Base-by-base conservation (phyloP, 1,140 invertebrate species). In the Chionoecetes opilio region DNA sequence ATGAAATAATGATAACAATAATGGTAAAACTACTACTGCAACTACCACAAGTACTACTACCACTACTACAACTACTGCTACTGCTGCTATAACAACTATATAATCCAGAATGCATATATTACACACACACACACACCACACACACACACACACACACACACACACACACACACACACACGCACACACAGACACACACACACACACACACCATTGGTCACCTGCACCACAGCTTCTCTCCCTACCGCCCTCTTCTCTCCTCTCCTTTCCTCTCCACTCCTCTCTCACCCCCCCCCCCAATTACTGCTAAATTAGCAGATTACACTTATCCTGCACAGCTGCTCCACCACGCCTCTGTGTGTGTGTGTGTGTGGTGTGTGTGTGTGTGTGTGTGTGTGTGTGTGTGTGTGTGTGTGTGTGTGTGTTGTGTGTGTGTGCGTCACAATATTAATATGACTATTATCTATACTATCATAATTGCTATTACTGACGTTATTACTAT, bases 281-380 rank as follows among this genome's bases (percentile, higher is more conserved):
- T 14, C 31, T 41, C 34, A 17, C 86, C 35, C 34, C 2, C 86
- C 21, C 37, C 86, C 86, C 38, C 86, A 87, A 87, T 87, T 87
- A 87, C 86, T n/a, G 31, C 86, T 87, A 87, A 87, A 87, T 87
- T 87, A 87, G 86, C 86, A 34, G 86, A 87, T 87, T 87, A 87
- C 86, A 41, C 34, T 87, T 35, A 87, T 87, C 86, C 86, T 6
- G 29, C 34, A 35, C 86, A 87, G 86, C 86, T 87, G 86, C 86
- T 87, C 86, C 38, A n/a, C 21, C 31, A 34, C 32, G 34, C 29
- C 26, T 87, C 26, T 37, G 29, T n/a, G n/a, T 87, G 86, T 37
- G 38, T 87, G 86, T 35, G 86, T 41, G 34, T 87, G 38, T 34
- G 85, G 85, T 32, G 85, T 38, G 37, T 38, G 37, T 87, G 85